Percentiles rank a stretch among this genome's conserved stretches.
Evolutionary conservation across 2,113 vertebrate genomes (phyloP).

Genomic region (Corynorhinus townsendii): DNA sequence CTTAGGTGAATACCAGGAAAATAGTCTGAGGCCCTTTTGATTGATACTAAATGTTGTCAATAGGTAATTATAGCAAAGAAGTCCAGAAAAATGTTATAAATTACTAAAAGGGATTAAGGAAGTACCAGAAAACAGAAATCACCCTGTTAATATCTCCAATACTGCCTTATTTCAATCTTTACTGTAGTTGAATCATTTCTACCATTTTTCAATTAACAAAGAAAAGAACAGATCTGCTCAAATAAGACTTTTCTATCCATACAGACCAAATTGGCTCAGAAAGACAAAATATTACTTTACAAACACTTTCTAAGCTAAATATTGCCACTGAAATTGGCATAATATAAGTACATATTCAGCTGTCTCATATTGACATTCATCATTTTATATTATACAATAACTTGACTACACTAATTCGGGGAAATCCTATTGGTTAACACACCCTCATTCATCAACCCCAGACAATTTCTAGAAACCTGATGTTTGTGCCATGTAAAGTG

Average conservation of each 20-base stretch:
- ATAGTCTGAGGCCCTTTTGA: background rate
- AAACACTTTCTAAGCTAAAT: background rate
- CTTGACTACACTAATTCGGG: background rate
- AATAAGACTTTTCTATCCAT: background rate
- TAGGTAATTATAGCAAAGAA: background rate
- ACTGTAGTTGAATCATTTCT: background rate
- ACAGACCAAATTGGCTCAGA: background rate
- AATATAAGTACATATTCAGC: background rate
- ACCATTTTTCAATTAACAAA: background rate
- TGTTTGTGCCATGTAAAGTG: background rate
- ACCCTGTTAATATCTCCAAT: background rate
- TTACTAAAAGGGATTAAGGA: background rate
- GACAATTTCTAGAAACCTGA: slow-evolving; percentile 13
- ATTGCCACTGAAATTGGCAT: background rate
- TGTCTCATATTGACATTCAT: background rate
- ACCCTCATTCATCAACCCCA: background rate
- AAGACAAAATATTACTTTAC: slow-evolving; percentile 7
- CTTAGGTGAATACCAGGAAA: background rate
- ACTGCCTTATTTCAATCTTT: background rate
- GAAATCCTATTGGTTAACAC: background rate
- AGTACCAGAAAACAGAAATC: background rate
- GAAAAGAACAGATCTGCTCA: background rate
- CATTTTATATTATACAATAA: background rate
- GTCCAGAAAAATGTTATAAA: background rate
- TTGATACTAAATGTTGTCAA: background rate